Percentiles rank a stretch among this genome's conserved stretches.
These are phyloP conservation scores for Drosophila sordidula DNA, from an alignment of 2,888 invertebrate species.

Conservation along the genomic window DNA sequence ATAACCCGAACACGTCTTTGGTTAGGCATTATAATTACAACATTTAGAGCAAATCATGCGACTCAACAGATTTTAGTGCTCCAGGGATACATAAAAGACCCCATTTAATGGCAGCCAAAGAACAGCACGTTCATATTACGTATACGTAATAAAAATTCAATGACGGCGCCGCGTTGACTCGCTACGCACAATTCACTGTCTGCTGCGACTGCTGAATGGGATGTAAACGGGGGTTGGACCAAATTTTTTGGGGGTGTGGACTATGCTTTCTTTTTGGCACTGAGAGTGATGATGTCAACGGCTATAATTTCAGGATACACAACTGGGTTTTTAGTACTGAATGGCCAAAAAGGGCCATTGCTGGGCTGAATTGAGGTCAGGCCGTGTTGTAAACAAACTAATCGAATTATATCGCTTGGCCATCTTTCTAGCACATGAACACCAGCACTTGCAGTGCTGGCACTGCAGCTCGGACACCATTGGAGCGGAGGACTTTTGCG, in stretches of 20 bases:
- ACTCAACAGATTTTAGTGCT: conserved; percentile 16
- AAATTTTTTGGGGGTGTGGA: conserved; percentile 4
- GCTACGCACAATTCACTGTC: conserved; percentile 32
- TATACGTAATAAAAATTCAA: conserved; percentile 55
- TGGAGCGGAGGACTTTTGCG: conserved; percentile 83
- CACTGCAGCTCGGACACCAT: conserved; percentile 83
- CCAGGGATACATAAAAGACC: conserved; percentile 3
- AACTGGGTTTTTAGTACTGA: background rate
- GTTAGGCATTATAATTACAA: background rate
- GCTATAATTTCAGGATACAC: background rate
- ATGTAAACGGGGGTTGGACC: conserved; percentile 20
- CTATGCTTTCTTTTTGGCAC: conserved; percentile 25
- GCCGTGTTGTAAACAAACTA: background rate
- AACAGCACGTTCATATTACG: conserved; percentile 25
- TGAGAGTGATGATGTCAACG: conserved; percentile 48
- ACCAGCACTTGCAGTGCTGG: conserved; percentile 80
- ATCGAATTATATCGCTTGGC: conserved; percentile 11
- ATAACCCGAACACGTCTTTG: conserved; percentile 1
- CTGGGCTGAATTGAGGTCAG: conserved; percentile 38
- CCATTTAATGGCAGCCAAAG: conserved; percentile 4
- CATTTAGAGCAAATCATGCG: background rate
- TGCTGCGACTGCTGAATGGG: conserved; percentile 16
- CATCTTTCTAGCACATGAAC: conserved; percentile 34
- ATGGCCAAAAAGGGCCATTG: conserved; percentile 20
- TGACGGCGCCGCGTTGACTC: conserved; percentile 62